phyloP scores from a whole-genome alignment of 2,888 invertebrate genomes.

The Trimorus sp. region DNA sequence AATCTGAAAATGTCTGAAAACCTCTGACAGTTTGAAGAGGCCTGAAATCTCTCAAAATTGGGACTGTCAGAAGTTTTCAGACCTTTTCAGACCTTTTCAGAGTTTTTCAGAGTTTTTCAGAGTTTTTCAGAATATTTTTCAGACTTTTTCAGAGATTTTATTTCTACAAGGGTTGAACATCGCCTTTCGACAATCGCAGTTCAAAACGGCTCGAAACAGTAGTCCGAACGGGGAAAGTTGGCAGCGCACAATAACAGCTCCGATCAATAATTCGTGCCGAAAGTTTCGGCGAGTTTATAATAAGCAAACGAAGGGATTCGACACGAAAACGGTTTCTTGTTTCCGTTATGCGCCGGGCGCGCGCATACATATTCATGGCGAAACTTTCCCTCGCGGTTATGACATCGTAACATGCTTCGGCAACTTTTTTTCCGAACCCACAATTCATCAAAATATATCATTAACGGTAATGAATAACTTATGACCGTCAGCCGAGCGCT shows the following conservation, averaged over 20 bases:
- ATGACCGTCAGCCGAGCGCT: conserved; percentile 1
- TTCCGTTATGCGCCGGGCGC: conserved; percentile 50
- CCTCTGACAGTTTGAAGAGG: too few species aligned
- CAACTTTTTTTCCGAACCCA: conserved; percentile 44
- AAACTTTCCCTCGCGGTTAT: conserved; percentile 60
- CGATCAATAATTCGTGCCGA: conserved; percentile 55
- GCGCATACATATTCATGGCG: conserved; percentile 57
- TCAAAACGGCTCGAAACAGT: neutral
- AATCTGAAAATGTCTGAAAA: too few species aligned
- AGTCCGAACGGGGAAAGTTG: conserved; percentile 36
- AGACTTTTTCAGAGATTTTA: too few species aligned
- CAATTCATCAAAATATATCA: conserved; percentile 62
- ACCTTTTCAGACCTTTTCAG: too few species aligned
- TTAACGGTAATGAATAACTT: conserved; percentile 59
- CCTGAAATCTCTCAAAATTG: too few species aligned
- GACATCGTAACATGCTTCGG: conserved; percentile 59
- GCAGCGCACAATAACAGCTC: conserved; percentile 32
- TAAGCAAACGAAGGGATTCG: conserved; percentile 59
- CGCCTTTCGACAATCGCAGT: too few species aligned
- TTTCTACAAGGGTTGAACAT: too few species aligned
- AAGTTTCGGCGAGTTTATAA: conserved; percentile 57
- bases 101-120: too few species aligned
- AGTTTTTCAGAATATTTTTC: too few species aligned
- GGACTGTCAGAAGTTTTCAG: too few species aligned
- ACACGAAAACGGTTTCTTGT: conserved; percentile 61